These are phyloP conservation scores for Todiramphus saurophagus DNA, from an alignment of 2,113 vertebrate genomes.

Conservation along the genomic window DNA sequence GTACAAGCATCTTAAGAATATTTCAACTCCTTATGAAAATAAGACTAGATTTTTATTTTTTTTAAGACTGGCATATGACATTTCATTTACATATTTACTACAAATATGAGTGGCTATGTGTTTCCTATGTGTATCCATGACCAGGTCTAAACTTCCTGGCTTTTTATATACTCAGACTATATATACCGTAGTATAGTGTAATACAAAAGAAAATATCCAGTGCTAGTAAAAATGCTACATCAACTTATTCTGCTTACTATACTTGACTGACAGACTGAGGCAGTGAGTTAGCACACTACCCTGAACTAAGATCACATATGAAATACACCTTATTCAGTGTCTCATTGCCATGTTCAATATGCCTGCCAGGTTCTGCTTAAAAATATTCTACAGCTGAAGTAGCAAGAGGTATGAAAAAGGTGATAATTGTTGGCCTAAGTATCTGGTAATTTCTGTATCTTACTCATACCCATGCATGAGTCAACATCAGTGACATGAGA, in stretches of 20 bases:
- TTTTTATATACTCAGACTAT: not conserved
- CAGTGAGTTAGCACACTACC: not conserved
- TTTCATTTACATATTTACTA: not conserved
- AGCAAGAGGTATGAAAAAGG: not conserved
- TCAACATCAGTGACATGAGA: not conserved
- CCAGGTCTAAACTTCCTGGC: not conserved
- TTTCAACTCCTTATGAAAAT: not conserved
- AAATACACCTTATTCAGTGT: not conserved
- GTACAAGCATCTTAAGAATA: not conserved
- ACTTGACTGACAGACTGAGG: not conserved
- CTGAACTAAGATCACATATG: not conserved
- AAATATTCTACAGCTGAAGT: not conserved
- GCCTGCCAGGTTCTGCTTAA: not conserved
- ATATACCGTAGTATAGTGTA: not conserved
- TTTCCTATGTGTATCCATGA: not conserved
- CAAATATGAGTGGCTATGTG: not conserved
- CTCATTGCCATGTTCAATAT: not conserved
- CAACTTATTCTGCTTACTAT: not conserved
- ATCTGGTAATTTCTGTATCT: not conserved
- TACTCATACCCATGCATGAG: not conserved
- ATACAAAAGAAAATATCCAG: not conserved
- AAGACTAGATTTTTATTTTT: not conserved
- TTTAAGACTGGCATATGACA: not conserved
- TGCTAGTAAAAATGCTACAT: not conserved
- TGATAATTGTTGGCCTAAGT: not conserved